These are phyloP conservation scores for Callimorpha dominula DNA, from an alignment of 2,888 invertebrate genomes.

Conservation along the genomic window DNA sequence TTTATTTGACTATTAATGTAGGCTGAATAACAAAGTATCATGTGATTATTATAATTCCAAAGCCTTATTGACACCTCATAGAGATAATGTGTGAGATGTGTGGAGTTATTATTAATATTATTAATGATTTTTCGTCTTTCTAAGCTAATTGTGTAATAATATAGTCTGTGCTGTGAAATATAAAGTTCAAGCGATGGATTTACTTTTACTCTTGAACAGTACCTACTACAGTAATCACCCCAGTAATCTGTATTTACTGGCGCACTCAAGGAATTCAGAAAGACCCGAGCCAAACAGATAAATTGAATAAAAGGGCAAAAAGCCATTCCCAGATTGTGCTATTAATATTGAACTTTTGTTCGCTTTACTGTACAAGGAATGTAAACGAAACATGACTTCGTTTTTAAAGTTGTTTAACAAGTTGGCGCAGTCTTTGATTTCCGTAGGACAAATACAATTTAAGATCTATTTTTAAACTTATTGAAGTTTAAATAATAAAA, in stretches of 20 bases:
- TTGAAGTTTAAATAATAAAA: too few relatives aligned
- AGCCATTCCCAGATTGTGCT: neutral
- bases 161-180: too few relatives aligned
- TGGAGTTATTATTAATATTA: too few relatives aligned
- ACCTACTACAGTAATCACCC: neutral
- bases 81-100: too few relatives aligned
- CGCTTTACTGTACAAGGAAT: neutral
- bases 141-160: too few relatives aligned
- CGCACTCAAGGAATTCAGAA: conserved; percentile 15
- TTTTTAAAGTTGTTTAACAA: conserved; percentile 6
- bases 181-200: too few relatives aligned
- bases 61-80: too few relatives aligned
- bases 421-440: neutral
- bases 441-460: neutral
- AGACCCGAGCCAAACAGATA: conserved; percentile 3
- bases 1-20: too few relatives aligned
- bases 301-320: conserved; percentile 18
- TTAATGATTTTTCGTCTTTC: too few relatives aligned
- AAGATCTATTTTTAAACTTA: neutral
- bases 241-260: conserved; percentile 24
- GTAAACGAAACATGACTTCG: neutral
- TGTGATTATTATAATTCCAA: too few relatives aligned
- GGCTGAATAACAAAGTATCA: too few relatives aligned
- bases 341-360: conserved; percentile 7
- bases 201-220: too few relatives aligned